Conservation (phyloP, 2,888 invertebrate genomes). For the Leptopilina myrica region DNA sequence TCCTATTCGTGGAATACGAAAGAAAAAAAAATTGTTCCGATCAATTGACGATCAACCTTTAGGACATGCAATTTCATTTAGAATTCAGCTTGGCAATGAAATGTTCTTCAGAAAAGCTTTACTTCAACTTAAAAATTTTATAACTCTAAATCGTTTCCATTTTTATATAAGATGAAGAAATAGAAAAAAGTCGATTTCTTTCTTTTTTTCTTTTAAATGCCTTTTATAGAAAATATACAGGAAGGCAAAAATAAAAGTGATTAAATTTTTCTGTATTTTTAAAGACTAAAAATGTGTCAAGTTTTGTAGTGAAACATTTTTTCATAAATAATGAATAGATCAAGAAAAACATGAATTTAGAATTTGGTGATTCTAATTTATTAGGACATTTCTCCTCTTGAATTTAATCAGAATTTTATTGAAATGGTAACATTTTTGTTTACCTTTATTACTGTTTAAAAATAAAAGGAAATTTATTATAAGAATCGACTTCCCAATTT, state of each 20-base stretch:
- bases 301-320: neutral
- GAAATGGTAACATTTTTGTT: neutral
- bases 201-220: neutral
- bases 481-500: neutral
- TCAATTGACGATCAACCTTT: constrained; percentile 36
- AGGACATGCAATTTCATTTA: constrained; percentile 32
- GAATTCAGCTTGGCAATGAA: constrained; percentile 20
- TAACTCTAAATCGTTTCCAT: neutral
- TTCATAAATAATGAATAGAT: no score
- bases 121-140: neutral
- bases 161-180: neutral
- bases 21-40: constrained; percentile 32
- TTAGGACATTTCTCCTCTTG: neutral
- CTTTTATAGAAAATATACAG: neutral
- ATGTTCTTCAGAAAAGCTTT: constrained; percentile 24
- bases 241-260: neutral
- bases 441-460: neutral
- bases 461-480: no score
- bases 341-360: no score
- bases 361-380: no score
- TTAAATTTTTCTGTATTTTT: neutral
- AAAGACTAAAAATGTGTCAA: neutral
- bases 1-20: constrained; percentile 9
- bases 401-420: constrained; percentile 7
- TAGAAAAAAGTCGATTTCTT: neutral